Evolutionary conservation across 2,888 invertebrate genomes (phyloP).

Genomic region (Mythimna lalbum): DNA sequence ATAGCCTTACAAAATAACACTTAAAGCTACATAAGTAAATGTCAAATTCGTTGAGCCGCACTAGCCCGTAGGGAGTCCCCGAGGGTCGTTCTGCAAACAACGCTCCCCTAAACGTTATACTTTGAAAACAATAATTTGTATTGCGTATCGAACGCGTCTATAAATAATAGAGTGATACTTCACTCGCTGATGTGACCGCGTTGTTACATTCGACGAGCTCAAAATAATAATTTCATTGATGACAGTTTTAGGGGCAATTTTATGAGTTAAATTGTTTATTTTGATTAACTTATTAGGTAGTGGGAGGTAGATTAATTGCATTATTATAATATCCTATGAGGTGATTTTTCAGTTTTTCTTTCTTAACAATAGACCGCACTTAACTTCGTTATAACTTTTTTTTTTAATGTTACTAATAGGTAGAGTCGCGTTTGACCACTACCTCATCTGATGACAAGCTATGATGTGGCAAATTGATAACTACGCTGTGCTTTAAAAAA

Average conservation of each 20-base stretch:
- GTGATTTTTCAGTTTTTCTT: not conserved
- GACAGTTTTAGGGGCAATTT: constrained; percentile 37
- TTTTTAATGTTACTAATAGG: too few species aligned
- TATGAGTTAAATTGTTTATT: constrained; percentile 30
- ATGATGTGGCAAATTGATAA: too few species aligned
- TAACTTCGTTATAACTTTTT: not conserved
- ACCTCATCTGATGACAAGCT: too few species aligned
- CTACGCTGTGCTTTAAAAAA: too few species aligned
- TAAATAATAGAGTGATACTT: constrained; percentile 91
- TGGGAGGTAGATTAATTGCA: not conserved
- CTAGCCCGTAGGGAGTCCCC: constrained; percentile 73
- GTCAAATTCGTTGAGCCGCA: constrained; percentile 74
- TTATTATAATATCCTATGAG: constrained; percentile 3
- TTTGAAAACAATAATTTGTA: constrained; percentile 91
- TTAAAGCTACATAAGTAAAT: constrained; percentile 76
- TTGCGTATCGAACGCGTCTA: constrained; percentile 90
- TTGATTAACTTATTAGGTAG: constrained; percentile 8
- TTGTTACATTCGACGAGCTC: constrained; percentile 73
- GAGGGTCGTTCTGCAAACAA: constrained; percentile 89
- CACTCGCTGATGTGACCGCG: constrained; percentile 78
- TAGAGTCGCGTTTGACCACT: too few species aligned
- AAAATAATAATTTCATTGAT: constrained; percentile 68
- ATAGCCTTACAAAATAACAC: constrained; percentile 74
- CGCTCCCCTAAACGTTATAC: constrained; percentile 90
- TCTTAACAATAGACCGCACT: not conserved